Base-by-base conservation (phyloP, 2,888 invertebrate species). In the Acleris cristana region DNA sequence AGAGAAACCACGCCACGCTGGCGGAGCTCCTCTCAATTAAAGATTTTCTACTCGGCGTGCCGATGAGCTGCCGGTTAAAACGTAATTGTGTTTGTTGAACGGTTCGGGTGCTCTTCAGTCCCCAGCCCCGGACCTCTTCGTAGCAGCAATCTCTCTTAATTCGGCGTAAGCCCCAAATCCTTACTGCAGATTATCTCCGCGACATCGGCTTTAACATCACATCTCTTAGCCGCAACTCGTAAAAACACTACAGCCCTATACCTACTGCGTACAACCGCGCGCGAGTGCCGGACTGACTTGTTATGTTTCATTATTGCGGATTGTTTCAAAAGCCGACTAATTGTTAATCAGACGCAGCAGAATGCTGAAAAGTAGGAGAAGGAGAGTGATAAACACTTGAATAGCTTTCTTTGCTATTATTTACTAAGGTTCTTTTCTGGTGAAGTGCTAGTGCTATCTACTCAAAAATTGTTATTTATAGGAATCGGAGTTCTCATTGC, bases 81-180 rank as follows among this genome's bases (percentile, higher is more conserved):
- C 75, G 79, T 82, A 78, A 82, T 82, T 79, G 74, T 81, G 77
- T 84, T 83, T 83, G 77, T 76, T 69, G 75, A 79, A 75, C 75
- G 72, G 71, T 78, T 73, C 74, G 76, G 73, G 71, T 72, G 72
- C 72, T 61, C 69, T 72, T 64, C 69, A 60, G 55, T 71, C 71
- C 71, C 63, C 71, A 57, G 65, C 64, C 69, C 59, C 71, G 62
- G 70, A 63, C 72, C 71, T 71, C 59, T 75, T 70, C 71, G 71
- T 64, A 69, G 70, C 69, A 71, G 71, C 77, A 79, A 81, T 76
- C 73, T 76, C 73, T 74, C 73, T 74, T 74, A 76, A 77, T 81
- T 79, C 76, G 71, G 69, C 70, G 74, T 77, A 79, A 79, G 77
- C 76, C 76, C 72, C 74, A 79, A 81, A 78, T 77, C 76, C 74